phyloP scores from a whole-genome alignment of 2,797 vertebrate genomes.

The Microhierax caerulescens region DNA sequence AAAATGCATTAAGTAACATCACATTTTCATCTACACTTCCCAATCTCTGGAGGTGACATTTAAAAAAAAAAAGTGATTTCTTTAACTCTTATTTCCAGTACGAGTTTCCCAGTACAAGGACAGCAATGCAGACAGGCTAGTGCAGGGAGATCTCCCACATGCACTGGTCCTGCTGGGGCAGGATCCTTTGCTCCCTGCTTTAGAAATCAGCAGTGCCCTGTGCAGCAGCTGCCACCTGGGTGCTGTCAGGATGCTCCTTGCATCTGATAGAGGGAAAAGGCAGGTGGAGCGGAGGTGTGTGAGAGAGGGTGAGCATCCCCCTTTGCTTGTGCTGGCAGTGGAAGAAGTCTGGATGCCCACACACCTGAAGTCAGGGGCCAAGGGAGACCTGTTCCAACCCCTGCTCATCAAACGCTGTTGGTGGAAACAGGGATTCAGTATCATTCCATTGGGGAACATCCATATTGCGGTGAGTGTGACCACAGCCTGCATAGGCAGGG shows the following conservation, averaged over 20 bases:
- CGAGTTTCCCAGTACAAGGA: neutral
- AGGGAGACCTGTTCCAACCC: neutral
- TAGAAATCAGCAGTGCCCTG: neutral
- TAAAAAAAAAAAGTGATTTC: neutral
- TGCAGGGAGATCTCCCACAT: neutral
- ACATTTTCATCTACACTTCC: neutral
- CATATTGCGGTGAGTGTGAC: neutral
- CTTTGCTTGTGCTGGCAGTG: neutral
- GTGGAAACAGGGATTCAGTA: neutral
- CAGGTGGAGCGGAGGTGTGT: neutral
- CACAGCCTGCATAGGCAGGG: neutral
- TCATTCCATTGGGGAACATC: neutral
- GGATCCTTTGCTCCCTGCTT: neutral
- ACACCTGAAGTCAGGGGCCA: rapidly evolving
- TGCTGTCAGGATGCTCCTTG: neutral
- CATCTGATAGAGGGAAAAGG: neutral
- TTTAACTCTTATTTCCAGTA: neutral
- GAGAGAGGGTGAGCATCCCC: neutral
- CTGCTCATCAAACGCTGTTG: neutral
- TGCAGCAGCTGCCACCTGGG: neutral
- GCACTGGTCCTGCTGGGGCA: neutral
- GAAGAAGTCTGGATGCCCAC: neutral
- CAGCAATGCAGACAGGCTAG: neutral
- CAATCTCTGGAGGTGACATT: neutral
- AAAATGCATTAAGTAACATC: neutral